phyloP scores from a whole-genome alignment of 2,797 vertebrate genomes.

The Aerospiza tachiro region DNA sequence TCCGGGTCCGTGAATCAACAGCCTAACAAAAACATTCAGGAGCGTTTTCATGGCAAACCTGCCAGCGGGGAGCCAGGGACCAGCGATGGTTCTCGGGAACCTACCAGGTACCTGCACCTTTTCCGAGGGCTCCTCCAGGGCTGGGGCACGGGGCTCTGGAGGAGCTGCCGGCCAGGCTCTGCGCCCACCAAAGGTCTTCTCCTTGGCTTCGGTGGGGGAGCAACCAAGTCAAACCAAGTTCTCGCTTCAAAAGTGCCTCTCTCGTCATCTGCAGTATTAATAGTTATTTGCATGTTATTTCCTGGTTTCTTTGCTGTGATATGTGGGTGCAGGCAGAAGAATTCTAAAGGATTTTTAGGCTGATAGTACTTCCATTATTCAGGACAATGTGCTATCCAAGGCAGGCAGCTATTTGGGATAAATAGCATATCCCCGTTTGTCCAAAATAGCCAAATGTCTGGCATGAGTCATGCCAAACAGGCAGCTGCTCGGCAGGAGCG shows the following conservation, averaged over 20 bases:
- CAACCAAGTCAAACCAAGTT: neutral
- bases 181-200: neutral
- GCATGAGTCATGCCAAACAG: constrained; percentile 33
- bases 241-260: neutral
- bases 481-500: neutral
- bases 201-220: neutral
- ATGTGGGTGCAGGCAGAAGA: constrained; percentile 18
- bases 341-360: constrained; percentile 10
- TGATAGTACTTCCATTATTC: constrained; percentile 32
- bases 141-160: neutral
- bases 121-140: neutral
- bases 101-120: neutral
- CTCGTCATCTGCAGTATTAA: constrained; percentile 6
- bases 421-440: constrained; percentile 43
- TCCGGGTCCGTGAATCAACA: neutral
- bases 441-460: constrained; percentile 55
- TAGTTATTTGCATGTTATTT: constrained; percentile 20
- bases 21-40: neutral
- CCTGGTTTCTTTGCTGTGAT: constrained; percentile 10
- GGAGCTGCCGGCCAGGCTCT: neutral
- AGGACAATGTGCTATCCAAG: constrained; percentile 32
- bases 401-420: constrained; percentile 41
- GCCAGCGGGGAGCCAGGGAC: rapidly evolving
- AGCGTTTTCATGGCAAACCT: neutral
- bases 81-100: rapidly evolving